Evolutionary conservation across 1,140 invertebrate genomes (phyloP), one percentile per base, ranked within the genome.

Genomic region (Homarus americanus): DNA sequence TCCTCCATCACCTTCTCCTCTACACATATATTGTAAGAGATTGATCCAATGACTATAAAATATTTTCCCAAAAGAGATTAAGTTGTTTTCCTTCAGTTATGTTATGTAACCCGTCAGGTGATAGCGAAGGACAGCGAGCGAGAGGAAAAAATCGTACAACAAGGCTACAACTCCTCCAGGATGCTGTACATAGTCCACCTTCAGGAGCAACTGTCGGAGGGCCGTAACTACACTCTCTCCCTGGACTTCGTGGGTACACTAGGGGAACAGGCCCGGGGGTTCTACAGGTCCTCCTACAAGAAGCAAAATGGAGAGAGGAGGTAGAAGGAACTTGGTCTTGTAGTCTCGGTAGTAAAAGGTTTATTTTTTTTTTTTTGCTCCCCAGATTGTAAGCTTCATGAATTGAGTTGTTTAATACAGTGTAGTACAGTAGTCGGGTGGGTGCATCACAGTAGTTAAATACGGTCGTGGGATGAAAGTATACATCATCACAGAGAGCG

Each of bases 241-340:
- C 9, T 86, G n/a, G 36, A 53, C 41, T 86, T 86, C 72, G 41
- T 86, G n/a, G 83, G 83, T n/a, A 76, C 83, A n/a, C 40, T 86
- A 2, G 72, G 69, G 2, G 40, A 75, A 32, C 24, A 36, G 0
- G 41, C 72, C 9, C 38, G 83, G 38, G 83, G 83, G 32, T 86
- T 85, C 41, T 86, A 86, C 41, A 76, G 83, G 41, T 75, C 83
- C 9, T 75, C 38, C 2, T 86, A 86, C 82, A 58, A 28, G 1
- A 86, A 76, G 49, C 44, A 86, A 73, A 76, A 86, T 32, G 83
- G 83, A n/a, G n/a, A 76, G 15, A 73, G 3, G 40, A 73, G 83
- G 83, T 86, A 58, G 32, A 15, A 15, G 44, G 5, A 5, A 49
- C 44, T 49, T 5, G 5, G 44, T 15, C 44, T 7, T 49, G 44